phyloP scores from a whole-genome alignment of 1,140 invertebrate species.

The Aleiodes sp. region DNA sequence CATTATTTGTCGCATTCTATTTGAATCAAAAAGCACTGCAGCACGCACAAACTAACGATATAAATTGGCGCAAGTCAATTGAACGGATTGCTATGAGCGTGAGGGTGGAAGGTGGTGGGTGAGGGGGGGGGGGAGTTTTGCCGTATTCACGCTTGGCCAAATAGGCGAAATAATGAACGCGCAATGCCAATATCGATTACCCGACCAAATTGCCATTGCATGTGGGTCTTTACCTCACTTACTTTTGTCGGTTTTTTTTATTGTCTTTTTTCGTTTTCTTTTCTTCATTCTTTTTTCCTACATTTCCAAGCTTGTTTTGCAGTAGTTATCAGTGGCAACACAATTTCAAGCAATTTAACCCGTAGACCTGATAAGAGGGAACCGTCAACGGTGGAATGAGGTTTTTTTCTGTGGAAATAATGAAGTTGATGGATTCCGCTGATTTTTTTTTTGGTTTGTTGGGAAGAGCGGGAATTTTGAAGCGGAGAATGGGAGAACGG shows the following conservation, averaged over 20 bases:
- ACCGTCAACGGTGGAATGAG: no score
- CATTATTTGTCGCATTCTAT: background rate
- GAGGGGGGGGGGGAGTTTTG: background rate
- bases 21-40: background rate
- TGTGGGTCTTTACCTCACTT: background rate
- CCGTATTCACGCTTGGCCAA: constrained; percentile 14
- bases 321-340: background rate
- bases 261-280: no score
- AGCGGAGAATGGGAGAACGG: no score
- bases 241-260: no score
- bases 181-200: constrained; percentile 19
- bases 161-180: constrained; percentile 8
- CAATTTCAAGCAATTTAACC: background rate
- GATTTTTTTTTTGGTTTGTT: background rate
- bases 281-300: no score
- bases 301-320: background rate
- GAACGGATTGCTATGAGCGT: constrained; percentile 3
- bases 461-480: no score
- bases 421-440: background rate
- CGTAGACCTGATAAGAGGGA: no score
- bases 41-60: background rate
- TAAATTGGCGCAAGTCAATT: constrained; percentile 15
- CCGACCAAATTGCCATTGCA: constrained; percentile 15
- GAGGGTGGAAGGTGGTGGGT: background rate
- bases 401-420: no score